Evolutionary conservation across 35 echinoderm and acorn worm species (phyloP).

Genomic region (Patiria miniata): DNA sequence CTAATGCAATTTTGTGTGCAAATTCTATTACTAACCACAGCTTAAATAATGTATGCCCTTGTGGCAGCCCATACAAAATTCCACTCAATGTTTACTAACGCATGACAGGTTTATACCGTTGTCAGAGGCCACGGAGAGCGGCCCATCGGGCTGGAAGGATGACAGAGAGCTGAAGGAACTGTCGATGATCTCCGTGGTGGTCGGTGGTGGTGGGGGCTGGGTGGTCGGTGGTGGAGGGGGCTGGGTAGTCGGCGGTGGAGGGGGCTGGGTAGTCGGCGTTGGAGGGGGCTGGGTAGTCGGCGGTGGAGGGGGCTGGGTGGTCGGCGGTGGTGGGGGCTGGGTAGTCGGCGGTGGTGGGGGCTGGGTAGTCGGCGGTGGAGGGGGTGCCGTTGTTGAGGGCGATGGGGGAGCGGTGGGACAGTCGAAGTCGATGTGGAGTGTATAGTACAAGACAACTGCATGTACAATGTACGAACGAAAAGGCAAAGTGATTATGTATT

Average conservation of each 20-base stretch:
- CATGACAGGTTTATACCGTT: no score
- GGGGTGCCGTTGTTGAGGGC: not conserved
- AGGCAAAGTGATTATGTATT: not conserved
- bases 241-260: not conserved
- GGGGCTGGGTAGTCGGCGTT: not conserved
- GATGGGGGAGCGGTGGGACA: not conserved
- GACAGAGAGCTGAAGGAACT: not conserved
- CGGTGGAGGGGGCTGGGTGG: not conserved
- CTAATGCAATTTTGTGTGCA: no score
- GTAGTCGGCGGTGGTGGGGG: not conserved
- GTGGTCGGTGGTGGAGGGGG: not conserved
- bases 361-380: not conserved
- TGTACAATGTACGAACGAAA: not conserved
- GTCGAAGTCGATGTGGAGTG: not conserved
- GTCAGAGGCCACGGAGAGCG: not conserved
- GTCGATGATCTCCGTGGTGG: not conserved
- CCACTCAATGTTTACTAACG: no score
- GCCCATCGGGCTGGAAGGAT: not conserved
- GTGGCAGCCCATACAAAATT: no score
- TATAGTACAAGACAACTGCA: not conserved
- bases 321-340: not conserved
- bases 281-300: not conserved
- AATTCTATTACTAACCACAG: no score
- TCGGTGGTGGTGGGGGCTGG: not conserved
- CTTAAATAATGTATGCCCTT: no score